Evolutionary conservation across 2,888 invertebrate genomes (phyloP), one percentile per base, ranked within the genome.

Genomic region (Oeneis ivallda): DNA sequence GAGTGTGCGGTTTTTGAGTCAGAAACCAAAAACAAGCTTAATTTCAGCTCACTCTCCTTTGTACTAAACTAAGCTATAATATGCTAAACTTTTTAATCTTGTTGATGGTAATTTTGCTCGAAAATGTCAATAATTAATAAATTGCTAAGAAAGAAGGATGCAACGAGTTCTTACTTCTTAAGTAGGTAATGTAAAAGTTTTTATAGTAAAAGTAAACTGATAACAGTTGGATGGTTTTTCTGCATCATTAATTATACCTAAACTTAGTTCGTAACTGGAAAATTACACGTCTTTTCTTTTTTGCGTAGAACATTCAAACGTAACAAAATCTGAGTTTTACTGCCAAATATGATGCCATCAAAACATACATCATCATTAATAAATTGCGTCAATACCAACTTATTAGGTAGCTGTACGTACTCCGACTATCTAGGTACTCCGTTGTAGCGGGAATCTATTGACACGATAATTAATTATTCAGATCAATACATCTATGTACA

Each of bases 121-220:
- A 32, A 58, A 26, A 45, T 45, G 19, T 19, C n/a, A 32, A n/a
- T 43, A 58, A 58, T 32, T 58, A 45, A n/a, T 17, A 19, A 26
- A 26, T 26, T 37, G 37, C 37, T 8, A 26, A 54, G 15, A 3
- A 39, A 17, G 13, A 53, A 56, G 49, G 5, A 9, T 13, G 57
- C 57, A 58, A 58, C 57, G n/a, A 58, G 43, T 58, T 58, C 32
- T 15, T 39, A 17, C 17, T 56, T 39, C 9, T 13, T 56, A 39
- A 39, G 17, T 9, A 45, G 1, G 19, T 49, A 19, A 49, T 49
- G 49, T 26, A 1, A 5, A 49, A 49, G 49, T 49, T 26, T 26
- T 26, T 26, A 26, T 26, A 26, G 5, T 26, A 1, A 11, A 49
- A 49, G 49, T 49, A n/a, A n/a, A n/a, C n/a, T n/a, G n/a, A n/a